A percentile compares a stretch with the other conserved stretches of the same genome.
Conservation (phyloP, 2,797 vertebrate species). For the Peromyscus nudipes region DNA sequence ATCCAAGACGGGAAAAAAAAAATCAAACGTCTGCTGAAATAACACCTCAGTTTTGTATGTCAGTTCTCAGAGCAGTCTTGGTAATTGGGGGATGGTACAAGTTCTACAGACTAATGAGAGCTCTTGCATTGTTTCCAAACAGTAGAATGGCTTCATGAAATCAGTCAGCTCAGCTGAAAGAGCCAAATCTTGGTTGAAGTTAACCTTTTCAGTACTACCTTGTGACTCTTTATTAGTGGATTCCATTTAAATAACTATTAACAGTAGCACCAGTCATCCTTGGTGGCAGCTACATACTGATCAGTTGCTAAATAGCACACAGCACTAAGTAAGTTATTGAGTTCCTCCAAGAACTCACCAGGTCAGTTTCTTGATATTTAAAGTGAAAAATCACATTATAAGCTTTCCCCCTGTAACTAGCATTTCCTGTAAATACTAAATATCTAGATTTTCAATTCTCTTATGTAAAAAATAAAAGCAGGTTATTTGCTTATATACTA, state of each 20-base stretch:
- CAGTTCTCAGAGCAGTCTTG: not conserved
- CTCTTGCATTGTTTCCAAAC: not conserved
- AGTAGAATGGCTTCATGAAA: not conserved
- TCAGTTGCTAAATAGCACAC: not conserved
- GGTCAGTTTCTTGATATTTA: not conserved
- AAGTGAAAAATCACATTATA: not conserved
- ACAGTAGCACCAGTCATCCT: not conserved
- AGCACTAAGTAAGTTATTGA: not conserved
- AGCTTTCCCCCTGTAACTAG: not conserved
- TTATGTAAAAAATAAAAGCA: not conserved
- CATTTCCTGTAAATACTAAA: not conserved
- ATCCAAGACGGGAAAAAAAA: not conserved
- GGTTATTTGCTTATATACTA: not conserved
- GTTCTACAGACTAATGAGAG: not conserved
- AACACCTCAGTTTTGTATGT: not conserved
- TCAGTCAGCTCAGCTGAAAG: not conserved
- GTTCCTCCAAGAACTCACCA: not conserved
- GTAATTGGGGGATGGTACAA: not conserved
- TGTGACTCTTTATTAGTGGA: not conserved
- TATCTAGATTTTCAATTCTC: not conserved
- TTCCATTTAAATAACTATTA: not conserved
- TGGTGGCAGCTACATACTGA: not conserved
- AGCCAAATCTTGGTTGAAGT: not conserved
- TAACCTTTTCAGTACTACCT: not conserved
- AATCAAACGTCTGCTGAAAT: not conserved